These are phyloP conservation scores for Orthosia cruda DNA, from an alignment of 2,888 invertebrate species.

Conservation along the genomic window DNA sequence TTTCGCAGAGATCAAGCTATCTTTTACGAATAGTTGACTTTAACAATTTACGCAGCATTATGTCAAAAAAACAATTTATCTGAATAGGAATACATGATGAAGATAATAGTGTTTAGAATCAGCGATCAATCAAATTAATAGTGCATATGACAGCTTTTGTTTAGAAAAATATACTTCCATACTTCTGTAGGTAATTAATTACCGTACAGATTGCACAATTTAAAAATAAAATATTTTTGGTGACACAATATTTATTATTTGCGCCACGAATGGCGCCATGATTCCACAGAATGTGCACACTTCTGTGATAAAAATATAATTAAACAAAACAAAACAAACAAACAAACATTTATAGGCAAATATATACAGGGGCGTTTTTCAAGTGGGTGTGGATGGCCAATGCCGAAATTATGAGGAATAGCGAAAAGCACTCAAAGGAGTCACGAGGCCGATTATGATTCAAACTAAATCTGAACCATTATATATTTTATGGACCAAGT, in stretches of 20 bases:
- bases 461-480: too few species aligned
- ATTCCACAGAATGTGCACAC: neutral
- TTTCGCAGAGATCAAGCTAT: too few species aligned
- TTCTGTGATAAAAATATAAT: neutral
- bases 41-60: constrained; percentile 13
- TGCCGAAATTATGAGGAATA: too few species aligned
- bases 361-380: too few species aligned
- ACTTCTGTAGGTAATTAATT: neutral
- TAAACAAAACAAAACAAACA: too few species aligned
- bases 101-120: neutral
- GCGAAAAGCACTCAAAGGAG: too few species aligned
- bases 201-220: neutral
- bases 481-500: too few species aligned
- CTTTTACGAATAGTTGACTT: constrained; percentile 10
- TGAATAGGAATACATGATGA: neutral
- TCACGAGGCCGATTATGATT: too few species aligned
- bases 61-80: constrained; percentile 4
- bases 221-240: neutral
- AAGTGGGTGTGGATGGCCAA: too few species aligned
- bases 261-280: neutral
- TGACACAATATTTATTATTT: constrained; percentile 4
- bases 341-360: neutral
- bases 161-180: neutral
- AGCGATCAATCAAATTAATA: neutral
- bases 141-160: neutral